Conservation (phyloP, 2,797 vertebrate species). For the Varecia variegata region DNA sequence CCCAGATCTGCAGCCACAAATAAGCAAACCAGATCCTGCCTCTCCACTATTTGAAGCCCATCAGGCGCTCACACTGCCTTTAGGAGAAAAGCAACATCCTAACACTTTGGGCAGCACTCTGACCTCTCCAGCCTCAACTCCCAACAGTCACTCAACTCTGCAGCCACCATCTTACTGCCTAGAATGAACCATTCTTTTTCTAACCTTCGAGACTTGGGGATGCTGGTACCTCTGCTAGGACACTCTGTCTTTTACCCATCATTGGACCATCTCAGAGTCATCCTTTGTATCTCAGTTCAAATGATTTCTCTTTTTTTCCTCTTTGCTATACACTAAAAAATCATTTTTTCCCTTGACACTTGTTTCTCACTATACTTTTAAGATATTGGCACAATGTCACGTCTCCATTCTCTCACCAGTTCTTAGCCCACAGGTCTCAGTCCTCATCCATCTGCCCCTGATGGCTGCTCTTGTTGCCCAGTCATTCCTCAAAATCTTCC, state of each 20-base stretch:
- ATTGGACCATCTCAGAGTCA: background rate
- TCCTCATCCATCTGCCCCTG: background rate
- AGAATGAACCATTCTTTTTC: background rate
- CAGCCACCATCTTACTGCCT: background rate
- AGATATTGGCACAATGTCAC: background rate
- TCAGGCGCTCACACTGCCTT: background rate
- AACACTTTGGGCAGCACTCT: background rate
- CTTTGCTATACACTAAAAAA: background rate
- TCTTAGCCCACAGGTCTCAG: background rate
- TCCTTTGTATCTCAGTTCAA: background rate
- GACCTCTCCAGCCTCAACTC: background rate
- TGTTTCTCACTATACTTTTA: constrained; percentile 3
- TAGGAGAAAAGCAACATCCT: background rate
- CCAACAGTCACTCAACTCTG: background rate
- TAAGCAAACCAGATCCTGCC: background rate
- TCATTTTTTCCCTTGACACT: background rate
- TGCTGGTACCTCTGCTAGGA: background rate
- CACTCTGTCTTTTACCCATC: background rate
- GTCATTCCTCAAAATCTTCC: background rate
- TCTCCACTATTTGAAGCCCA: background rate
- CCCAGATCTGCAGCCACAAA: background rate
- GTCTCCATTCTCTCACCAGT: background rate
- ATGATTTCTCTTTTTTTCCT: background rate
- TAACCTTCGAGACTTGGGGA: background rate
- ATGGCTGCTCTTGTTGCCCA: background rate